Percentiles rank a stretch among this genome's conserved stretches.
Conservation (phyloP, 2,113 vertebrate species). For the Periophthalmus modestus region DNA sequence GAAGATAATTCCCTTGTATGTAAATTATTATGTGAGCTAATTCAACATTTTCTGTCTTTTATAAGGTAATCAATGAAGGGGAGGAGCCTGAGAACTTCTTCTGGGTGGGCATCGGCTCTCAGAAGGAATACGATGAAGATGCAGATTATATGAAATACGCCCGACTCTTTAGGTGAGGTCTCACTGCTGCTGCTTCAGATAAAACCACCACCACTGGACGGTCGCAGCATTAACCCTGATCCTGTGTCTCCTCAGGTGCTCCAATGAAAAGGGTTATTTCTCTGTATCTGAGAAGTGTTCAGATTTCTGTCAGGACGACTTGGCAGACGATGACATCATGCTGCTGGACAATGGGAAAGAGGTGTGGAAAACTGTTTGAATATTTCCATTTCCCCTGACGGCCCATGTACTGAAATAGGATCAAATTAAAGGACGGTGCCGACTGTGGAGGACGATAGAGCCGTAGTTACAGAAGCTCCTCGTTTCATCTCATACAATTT, state of each 20-base stretch:
- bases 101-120: conserved; percentile 95
- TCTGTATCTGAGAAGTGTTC: conserved; percentile 97
- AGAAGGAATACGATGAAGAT: conserved; percentile 91
- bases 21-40: background rate
- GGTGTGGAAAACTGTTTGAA: conserved; percentile 62
- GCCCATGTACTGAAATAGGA: no score
- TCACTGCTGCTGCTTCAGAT: fast-evolving
- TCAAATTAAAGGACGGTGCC: background rate
- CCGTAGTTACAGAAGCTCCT: no score
- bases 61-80: conserved; percentile 94
- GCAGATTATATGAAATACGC: conserved; percentile 96
- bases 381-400: no score
- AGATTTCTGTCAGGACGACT: conserved; percentile 96
- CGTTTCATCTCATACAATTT: no score
- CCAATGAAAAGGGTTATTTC: conserved; percentile 97
- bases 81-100: conserved; percentile 99
- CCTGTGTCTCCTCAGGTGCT: conserved; percentile 80
- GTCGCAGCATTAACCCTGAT: background rate
- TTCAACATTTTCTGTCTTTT: background rate
- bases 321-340: conserved; percentile 98
- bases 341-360: conserved; percentile 93
- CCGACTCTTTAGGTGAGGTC: conserved; percentile 88
- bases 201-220: background rate
- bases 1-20: no score
- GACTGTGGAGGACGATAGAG: no score